These are phyloP conservation scores for Stigmatopora nigra DNA, from an alignment of 2,113 vertebrate genomes.

Conservation along the genomic window DNA sequence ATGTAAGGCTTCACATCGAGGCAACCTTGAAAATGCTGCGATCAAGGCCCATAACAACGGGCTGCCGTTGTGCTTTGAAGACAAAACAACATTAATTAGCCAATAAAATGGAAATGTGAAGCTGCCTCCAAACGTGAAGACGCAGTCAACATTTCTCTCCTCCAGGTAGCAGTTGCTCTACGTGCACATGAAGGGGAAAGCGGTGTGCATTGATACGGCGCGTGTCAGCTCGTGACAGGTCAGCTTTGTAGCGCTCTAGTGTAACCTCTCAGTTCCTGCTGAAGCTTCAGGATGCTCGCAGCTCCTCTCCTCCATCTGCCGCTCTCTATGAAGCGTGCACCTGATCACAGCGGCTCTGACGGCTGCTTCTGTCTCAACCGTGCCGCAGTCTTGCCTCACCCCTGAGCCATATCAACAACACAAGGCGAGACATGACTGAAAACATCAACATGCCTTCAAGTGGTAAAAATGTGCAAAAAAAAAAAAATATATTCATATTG, in stretches of 20 bases:
- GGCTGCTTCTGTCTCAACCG: conserved; percentile 63
- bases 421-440: conserved; percentile 49
- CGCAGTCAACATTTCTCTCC: conserved; percentile 39
- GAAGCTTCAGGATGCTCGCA: conserved; percentile 61
- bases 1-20: conserved; percentile 54
- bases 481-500: conserved; percentile 20
- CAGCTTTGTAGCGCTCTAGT: conserved; percentile 61
- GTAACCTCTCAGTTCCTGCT: conserved; percentile 64
- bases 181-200: conserved; percentile 54
- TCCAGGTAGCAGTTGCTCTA: conserved; percentile 45
- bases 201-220: conserved; percentile 43
- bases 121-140: conserved; percentile 40
- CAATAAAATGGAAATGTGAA: conserved; percentile 45
- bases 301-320: conserved; percentile 64
- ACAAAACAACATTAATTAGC: conserved; percentile 64
- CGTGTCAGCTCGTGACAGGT: conserved; percentile 60
- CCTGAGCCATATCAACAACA: conserved; percentile 63
- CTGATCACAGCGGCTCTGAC: conserved; percentile 63
- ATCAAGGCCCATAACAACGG: conserved; percentile 59
- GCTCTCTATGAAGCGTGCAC: conserved; percentile 63
- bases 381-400: conserved; percentile 53
- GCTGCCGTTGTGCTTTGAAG: conserved; percentile 63
- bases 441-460: conserved; percentile 50
- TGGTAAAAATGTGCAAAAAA: conserved; percentile 43
- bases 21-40: conserved; percentile 60